phyloP scores from a whole-genome alignment of 2,113 vertebrate genomes.

The Hemichromis elongatus region DNA sequence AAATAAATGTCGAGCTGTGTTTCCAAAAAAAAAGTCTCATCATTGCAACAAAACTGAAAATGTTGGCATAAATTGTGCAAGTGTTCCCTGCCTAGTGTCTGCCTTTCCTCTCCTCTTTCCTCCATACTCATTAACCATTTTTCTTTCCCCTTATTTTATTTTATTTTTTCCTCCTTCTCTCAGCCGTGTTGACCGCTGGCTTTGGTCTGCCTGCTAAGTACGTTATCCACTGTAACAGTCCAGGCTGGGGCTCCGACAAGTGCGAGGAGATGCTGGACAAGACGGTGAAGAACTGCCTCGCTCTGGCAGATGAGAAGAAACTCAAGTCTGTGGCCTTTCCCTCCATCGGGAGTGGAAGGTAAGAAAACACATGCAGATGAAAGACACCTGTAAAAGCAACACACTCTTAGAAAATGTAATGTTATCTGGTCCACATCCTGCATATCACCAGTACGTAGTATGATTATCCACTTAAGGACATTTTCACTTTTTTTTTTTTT shows the following conservation, averaged over 20 bases:
- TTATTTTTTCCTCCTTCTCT: not conserved
- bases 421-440: not conserved
- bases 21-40: not conserved
- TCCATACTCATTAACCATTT: not conserved
- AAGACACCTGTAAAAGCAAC: not conserved
- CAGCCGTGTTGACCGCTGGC: conserved; percentile 86
- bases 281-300: conserved; percentile 97
- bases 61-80: not conserved
- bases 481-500: not conserved
- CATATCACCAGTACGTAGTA: not conserved
- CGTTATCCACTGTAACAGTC: conserved; percentile 98
- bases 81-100: accelerated
- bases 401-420: not conserved
- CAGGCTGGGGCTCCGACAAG: conserved; percentile 91
- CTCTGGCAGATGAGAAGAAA: conserved; percentile 96
- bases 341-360: conserved; percentile 97
- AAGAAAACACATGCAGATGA: not conserved
- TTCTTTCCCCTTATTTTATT: no score
- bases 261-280: conserved; percentile 97
- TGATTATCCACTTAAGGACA: not conserved
- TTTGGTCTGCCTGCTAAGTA: conserved; percentile 92
- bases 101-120: not conserved
- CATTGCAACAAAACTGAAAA: not conserved
- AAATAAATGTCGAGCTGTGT: not conserved
- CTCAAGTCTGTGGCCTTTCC: conserved; percentile 96